Evolutionary conservation across 92 coral and sea anemone genomes (phyloP).

Genomic region (Zoanthus sansibaricus): DNA sequence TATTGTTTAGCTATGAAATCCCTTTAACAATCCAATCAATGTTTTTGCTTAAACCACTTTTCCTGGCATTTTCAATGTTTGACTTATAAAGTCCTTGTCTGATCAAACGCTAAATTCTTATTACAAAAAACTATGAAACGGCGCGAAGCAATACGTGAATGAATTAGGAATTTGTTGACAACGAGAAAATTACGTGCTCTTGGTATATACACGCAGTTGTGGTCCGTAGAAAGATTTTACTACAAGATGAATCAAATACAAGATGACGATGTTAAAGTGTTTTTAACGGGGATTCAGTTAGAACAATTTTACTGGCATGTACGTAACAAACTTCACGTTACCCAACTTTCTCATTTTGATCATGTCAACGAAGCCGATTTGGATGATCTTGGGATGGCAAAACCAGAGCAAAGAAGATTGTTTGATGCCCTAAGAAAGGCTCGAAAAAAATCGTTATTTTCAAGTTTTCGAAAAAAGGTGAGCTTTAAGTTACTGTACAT

Average conservation of each 20-base stretch:
- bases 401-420: constrained; percentile 93
- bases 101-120: constrained; percentile 35
- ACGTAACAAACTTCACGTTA: constrained; percentile 82
- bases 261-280: constrained; percentile 72
- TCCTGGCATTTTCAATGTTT: background rate
- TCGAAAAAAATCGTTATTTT: constrained; percentile 73
- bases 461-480: constrained; percentile 94
- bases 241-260: constrained; percentile 57
- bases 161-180: constrained; percentile 18
- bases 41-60: background rate
- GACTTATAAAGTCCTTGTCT: background rate
- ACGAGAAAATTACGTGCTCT: constrained; percentile 10
- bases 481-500: background rate
- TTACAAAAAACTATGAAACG: background rate
- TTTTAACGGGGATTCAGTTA: constrained; percentile 81
- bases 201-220: background rate
- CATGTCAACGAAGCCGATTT: constrained; percentile 91
- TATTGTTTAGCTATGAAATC: background rate
- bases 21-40: too few relatives aligned
- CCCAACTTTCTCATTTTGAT: constrained; percentile 84
- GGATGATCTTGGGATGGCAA: constrained; percentile 90
- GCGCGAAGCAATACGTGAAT: constrained; percentile 43
- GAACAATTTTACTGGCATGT: constrained; percentile 94
- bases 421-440: constrained; percentile 90
- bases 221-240: background rate